Percentiles rank a stretch among this genome's conserved stretches.
Conservation (phyloP, 2,888 invertebrate genomes). For the Pammene aurita region DNA sequence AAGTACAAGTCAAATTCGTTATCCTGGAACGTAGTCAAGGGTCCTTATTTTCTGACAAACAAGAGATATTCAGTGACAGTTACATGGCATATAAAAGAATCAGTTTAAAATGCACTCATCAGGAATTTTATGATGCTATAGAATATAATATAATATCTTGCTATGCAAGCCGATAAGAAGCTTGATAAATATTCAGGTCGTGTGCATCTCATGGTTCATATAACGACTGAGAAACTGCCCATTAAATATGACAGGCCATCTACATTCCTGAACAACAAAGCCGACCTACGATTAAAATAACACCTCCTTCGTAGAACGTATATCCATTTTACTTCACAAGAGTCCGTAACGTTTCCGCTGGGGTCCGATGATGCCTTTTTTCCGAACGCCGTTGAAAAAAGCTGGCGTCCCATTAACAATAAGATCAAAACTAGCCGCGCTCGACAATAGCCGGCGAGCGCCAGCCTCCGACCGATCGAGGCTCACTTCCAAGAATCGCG, state of each 20-base stretch:
- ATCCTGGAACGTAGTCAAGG: too few relatives aligned
- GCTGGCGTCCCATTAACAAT: slow-evolving; percentile 83
- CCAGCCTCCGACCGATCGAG: slow-evolving; percentile 76
- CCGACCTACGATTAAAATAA: slow-evolving; percentile 81
- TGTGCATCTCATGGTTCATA: slow-evolving; percentile 66
- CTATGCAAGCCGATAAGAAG: slow-evolving; percentile 45
- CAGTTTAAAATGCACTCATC: background rate
- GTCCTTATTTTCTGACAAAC: too few relatives aligned
- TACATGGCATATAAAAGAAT: background rate
- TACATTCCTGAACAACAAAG: slow-evolving; percentile 82
- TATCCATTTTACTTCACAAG: slow-evolving; percentile 81
- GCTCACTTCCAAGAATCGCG: slow-evolving; percentile 78
- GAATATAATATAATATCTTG: slow-evolving; percentile 7
- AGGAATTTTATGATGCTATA: slow-evolving; percentile 8
- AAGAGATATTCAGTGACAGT: background rate
- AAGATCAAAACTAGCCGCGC: slow-evolving; percentile 83
- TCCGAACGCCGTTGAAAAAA: slow-evolving; percentile 78
- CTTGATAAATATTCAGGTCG: slow-evolving; percentile 71
- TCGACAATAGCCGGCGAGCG: slow-evolving; percentile 78
- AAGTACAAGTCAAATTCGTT: too few relatives aligned
- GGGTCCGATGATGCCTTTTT: slow-evolving; percentile 80
- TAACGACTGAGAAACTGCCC: slow-evolving; percentile 74
- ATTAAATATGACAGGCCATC: slow-evolving; percentile 83
- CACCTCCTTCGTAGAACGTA: slow-evolving; percentile 81
- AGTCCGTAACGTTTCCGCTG: slow-evolving; percentile 82